Evolutionary conservation across 2,888 invertebrate genomes (phyloP), one percentile per base, ranked within the genome.

Genomic region (Dioctria rufipes): DNA sequence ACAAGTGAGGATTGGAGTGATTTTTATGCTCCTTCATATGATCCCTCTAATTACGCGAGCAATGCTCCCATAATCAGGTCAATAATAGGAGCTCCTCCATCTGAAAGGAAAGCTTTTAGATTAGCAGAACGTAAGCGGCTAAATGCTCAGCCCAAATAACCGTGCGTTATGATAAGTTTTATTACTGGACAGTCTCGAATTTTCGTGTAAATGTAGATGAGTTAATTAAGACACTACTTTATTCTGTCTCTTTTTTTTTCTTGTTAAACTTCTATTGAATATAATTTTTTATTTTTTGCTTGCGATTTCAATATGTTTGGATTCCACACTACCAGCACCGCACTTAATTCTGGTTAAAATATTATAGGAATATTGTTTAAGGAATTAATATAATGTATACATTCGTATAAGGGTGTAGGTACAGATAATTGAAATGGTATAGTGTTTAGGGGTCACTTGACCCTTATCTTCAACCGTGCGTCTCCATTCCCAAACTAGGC

Each of bases 1-100:
- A 39, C 78, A 51, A 8, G 43, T 8, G 82, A 82, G n/a, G 65
- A 81, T 69, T 82, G 82, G 82, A 66, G 61, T 11, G 51, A 82
- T 46, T 13, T 58, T 8, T 43, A 79, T 67, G 77, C 13, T 0
- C 65, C 67, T 9, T 63, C 79, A 1, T 82, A 82, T 39, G 54
- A 81, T 79, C 82, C 82, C 1, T 5, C 11, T 3, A 51, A 49
- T 25, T 81, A 81, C 37, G 61, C 69, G 0, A 58, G 43, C 37
- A 65, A n/a, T 11, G 78, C 78, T 11, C 54, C 69, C 5, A n/a
- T 81, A 1, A 49, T 81, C 0, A 60, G 80, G 5, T 6, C n/a
- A 3, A 63, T 37, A 39, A 43, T 75, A 11, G 73, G 75, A 4
- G 81, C 54, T 13, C 61, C 69, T 1, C 78, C 78, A n/a, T 81